phyloP scores from a whole-genome alignment of 2,888 invertebrate species.

The Agriopis marginaria region DNA sequence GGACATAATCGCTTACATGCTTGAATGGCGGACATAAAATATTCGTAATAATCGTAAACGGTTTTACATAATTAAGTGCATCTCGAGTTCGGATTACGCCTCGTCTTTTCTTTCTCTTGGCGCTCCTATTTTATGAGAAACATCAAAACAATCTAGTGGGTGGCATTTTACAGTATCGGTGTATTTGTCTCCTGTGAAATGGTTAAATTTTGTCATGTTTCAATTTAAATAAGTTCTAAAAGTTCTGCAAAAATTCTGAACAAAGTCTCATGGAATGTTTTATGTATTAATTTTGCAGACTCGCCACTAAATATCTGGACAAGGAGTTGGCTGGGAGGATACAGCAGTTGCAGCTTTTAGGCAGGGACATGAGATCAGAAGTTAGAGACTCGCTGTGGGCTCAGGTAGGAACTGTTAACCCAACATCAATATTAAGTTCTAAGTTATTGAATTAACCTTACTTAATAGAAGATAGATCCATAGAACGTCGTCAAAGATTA shows the following conservation, averaged over 20 bases:
- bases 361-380: slow-evolving; percentile 92
- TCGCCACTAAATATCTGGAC: slow-evolving; percentile 95
- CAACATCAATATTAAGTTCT: background rate
- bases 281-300: slow-evolving; percentile 67
- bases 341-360: slow-evolving; percentile 94
- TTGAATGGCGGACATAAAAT: slow-evolving; percentile 32
- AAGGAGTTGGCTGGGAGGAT: slow-evolving; percentile 94
- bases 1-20: slow-evolving; percentile 32
- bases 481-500: background rate
- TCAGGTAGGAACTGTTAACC: slow-evolving; percentile 83
- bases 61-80: slow-evolving; percentile 35
- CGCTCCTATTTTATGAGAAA: slow-evolving; percentile 14
- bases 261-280: background rate
- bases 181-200: background rate
- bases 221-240: background rate
- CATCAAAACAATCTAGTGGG: slow-evolving; percentile 9
- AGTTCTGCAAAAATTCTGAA: background rate
- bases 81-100: slow-evolving; percentile 26
- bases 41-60: slow-evolving; percentile 35
- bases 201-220: background rate
- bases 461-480: background rate
- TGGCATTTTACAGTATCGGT: slow-evolving; percentile 2
- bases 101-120: slow-evolving; percentile 10
- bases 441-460: background rate
- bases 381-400: slow-evolving; percentile 91